Conservation (phyloP, 2,888 invertebrate genomes). For the Xanthia togata region DNA sequence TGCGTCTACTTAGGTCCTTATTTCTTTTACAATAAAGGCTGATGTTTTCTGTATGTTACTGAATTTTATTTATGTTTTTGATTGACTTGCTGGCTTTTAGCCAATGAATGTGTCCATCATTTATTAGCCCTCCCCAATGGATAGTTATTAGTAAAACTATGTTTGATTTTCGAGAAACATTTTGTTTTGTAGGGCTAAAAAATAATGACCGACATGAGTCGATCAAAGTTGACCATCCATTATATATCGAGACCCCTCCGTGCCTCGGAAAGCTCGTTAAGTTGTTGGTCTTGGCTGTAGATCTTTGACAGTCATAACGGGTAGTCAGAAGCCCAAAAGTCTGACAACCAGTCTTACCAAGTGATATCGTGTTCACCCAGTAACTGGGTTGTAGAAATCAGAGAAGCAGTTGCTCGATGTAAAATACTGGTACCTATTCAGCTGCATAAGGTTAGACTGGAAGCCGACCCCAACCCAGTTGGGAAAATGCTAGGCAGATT, state of each 20-base stretch:
- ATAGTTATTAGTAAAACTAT: slow-evolving; percentile 44
- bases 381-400: background rate
- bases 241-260: too few species aligned
- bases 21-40: slow-evolving; percentile 37
- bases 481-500: background rate
- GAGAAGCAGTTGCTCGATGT: background rate
- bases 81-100: slow-evolving; percentile 59
- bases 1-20: slow-evolving; percentile 27
- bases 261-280: background rate
- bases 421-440: background rate
- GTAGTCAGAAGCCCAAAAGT: background rate
- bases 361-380: background rate
- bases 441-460: background rate
- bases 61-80: slow-evolving; percentile 19
- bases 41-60: slow-evolving; percentile 14
- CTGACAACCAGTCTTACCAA: too few species aligned
- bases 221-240: background rate
- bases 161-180: slow-evolving; percentile 41
- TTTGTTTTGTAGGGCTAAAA: background rate
- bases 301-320: background rate
- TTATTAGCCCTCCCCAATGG: slow-evolving; percentile 50
- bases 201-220: background rate
- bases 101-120: slow-evolving; percentile 68
- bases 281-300: background rate
- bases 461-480: background rate